phyloP scores from a whole-genome alignment of 2,888 invertebrate species.

The Leptinotarsa rubiginosa region DNA sequence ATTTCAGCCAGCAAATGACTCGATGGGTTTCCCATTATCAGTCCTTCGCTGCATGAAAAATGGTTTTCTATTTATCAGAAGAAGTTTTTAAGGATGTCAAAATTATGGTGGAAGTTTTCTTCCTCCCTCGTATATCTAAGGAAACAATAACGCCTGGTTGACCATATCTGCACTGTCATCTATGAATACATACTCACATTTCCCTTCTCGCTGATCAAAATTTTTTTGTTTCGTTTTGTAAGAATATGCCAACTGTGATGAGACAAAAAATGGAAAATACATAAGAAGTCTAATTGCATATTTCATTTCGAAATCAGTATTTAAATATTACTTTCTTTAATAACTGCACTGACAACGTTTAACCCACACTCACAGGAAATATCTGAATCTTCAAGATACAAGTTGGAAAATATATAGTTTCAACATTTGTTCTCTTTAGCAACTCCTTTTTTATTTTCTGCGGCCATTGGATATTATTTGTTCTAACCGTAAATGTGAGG shows the following conservation, averaged over 20 bases:
- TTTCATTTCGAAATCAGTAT: background rate
- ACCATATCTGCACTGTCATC: too few species aligned
- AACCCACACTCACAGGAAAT: background rate
- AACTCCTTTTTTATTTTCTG: background rate
- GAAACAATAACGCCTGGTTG: too few species aligned
- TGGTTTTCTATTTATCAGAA: too few species aligned
- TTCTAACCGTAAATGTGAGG: background rate
- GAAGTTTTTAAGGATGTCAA: too few species aligned
- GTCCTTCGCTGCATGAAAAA: too few species aligned
- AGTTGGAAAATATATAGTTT: background rate
- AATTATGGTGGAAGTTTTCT: too few species aligned
- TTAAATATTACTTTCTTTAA: background rate
- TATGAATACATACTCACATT: constrained; percentile 13
- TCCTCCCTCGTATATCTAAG: too few species aligned
- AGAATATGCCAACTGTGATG: background rate
- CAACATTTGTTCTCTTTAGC: background rate
- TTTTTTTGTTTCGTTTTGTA: background rate
- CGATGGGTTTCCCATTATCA: too few species aligned
- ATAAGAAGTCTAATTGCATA: background rate
- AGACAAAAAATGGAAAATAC: background rate
- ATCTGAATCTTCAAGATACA: background rate
- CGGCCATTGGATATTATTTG: background rate
- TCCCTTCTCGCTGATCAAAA: background rate
- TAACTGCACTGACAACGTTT: background rate
- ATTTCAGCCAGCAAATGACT: too few species aligned